A percentile compares a stretch with the other conserved stretches of the same genome.
phyloP scores from a whole-genome alignment of 2,888 invertebrate genomes.

The Gortyna flavago region DNA sequence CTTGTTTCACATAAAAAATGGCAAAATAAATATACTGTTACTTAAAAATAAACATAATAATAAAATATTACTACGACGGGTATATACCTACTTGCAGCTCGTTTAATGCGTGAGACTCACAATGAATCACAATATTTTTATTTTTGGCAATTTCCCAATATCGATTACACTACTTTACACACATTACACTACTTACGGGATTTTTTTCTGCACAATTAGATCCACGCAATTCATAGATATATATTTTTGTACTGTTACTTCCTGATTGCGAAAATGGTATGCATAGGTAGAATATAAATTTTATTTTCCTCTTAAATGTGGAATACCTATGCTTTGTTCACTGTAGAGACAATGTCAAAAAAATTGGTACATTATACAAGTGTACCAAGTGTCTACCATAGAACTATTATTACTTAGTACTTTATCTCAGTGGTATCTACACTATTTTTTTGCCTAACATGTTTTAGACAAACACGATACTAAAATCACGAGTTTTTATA shows the following conservation, averaged over 20 bases:
- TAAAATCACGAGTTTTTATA: constrained; percentile 14
- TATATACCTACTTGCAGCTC: background rate
- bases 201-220: background rate
- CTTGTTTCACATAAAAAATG: background rate
- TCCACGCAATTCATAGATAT: background rate
- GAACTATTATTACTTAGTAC: no score
- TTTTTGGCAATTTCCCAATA: constrained; percentile 19
- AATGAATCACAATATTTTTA: constrained; percentile 7
- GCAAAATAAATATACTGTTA: background rate
- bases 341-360: background rate
- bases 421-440: no score
- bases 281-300: background rate
- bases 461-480: constrained; percentile 7
- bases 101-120: background rate
- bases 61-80: background rate
- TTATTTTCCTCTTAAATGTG: constrained; percentile 8
- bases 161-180: background rate
- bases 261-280: background rate
- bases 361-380: background rate
- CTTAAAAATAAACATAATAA: background rate
- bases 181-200: background rate
- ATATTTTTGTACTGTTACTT: background rate
- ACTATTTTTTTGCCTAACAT: constrained; percentile 7
- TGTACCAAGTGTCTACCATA: background rate
- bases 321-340: constrained; percentile 10